Percentiles rank a stretch among this genome's conserved stretches.
These are phyloP conservation scores for Drosophila punjabiensis DNA, from an alignment of 1,140 invertebrate genomes.

Conservation along the genomic window DNA sequence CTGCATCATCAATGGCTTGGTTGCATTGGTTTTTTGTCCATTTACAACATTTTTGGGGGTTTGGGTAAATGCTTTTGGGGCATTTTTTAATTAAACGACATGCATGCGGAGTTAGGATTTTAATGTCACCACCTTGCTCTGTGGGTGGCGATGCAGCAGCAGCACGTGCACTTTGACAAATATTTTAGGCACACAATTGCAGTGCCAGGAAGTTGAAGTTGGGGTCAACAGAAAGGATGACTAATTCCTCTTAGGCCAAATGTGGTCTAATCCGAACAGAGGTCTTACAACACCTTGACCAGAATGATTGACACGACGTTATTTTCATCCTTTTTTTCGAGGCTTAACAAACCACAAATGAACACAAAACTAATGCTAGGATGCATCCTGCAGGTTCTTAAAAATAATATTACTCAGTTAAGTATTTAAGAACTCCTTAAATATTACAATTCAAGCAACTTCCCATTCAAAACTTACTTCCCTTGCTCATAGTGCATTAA, in stretches of 20 bases:
- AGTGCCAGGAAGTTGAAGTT: background rate
- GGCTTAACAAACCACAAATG: too few species aligned
- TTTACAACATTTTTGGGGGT: slow-evolving; percentile 20
- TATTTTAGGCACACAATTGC: slow-evolving; percentile 70
- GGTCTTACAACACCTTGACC: background rate
- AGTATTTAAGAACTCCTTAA: background rate
- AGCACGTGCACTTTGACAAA: slow-evolving; percentile 76
- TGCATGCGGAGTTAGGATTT: slow-evolving; percentile 62
- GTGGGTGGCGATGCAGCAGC: slow-evolving; percentile 42
- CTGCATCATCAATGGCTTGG: slow-evolving; percentile 54
- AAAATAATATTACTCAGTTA: background rate
- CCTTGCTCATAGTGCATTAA: slow-evolving; percentile 20
- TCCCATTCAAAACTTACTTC: background rate
- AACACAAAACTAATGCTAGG: too few species aligned
- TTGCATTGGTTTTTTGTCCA: slow-evolving; percentile 42
- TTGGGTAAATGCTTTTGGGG: slow-evolving; percentile 81
- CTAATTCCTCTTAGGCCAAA: slow-evolving; percentile 8
- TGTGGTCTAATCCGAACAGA: background rate
- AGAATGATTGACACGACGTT: too few species aligned
- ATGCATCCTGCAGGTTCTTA: too few species aligned
- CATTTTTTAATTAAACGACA: slow-evolving; percentile 82
- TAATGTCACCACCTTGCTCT: slow-evolving; percentile 67
- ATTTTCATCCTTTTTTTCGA: too few species aligned
- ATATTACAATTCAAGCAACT: background rate
- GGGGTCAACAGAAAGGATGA: slow-evolving; percentile 10